Conservation (phyloP, 2,888 invertebrate species). For the Timema cristinae region DNA sequence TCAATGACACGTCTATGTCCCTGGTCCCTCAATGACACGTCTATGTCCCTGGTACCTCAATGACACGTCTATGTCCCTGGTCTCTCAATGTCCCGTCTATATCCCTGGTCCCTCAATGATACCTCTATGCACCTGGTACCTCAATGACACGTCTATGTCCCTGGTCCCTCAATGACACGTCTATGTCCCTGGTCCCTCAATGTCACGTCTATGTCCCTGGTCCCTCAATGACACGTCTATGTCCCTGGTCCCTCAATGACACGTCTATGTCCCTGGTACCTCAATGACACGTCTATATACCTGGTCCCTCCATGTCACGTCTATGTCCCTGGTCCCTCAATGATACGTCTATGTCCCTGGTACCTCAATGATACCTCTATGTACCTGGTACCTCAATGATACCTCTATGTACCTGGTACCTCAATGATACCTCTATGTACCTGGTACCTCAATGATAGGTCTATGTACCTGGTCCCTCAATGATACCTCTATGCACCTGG, state of each 20-base stretch:
- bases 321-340: neutral
- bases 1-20: no score
- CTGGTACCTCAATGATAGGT: no score
- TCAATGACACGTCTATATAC: neutral
- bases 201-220: neutral
- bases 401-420: neutral
- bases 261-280: constrained; percentile 6
- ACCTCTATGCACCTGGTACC: no score
- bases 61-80: no score
- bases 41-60: no score
- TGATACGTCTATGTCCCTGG: neutral
- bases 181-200: neutral
- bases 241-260: neutral
- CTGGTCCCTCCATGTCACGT: neutral
- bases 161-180: neutral
- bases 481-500: no score
- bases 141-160: no score
- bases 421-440: no score
- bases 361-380: neutral
- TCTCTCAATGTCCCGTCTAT: no score
- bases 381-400: neutral
- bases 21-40: no score
- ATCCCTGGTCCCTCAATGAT: no score
- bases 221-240: neutral
- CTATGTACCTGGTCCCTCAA: neutral